Evolutionary conservation across 2,888 invertebrate genomes (phyloP).

Genomic region (Lissonota sp.): DNA sequence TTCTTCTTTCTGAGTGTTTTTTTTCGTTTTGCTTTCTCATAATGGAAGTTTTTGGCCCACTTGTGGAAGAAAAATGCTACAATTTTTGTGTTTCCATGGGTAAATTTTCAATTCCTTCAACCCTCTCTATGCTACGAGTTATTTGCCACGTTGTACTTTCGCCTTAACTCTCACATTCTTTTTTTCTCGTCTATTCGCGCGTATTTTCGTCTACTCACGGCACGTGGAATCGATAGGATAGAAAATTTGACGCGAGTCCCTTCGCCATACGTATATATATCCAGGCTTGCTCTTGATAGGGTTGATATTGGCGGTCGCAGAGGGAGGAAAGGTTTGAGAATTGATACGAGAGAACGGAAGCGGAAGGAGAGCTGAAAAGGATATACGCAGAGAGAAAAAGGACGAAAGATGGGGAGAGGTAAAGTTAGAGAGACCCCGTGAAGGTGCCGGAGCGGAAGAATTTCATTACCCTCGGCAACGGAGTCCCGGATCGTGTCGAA

Average conservation of each 20-base stretch:
- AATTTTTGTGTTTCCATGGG: not conserved
- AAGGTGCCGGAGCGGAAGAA: constrained; percentile 73
- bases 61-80: too few relatives aligned
- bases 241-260: constrained; percentile 62
- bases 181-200: constrained; percentile 6
- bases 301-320: constrained; percentile 2
- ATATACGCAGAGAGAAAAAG: constrained; percentile 42
- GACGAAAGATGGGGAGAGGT: constrained; percentile 55
- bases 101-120: not conserved
- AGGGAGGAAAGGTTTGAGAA: constrained; percentile 41
- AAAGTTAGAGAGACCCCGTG: constrained; percentile 38
- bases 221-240: constrained; percentile 59
- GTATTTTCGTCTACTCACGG: constrained; percentile 55
- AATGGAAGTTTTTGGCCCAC: too few relatives aligned
- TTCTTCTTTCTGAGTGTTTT: too few relatives aligned
- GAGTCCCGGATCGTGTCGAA: constrained; percentile 72
- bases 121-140: constrained; percentile 15
- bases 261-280: not conserved
- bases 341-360: constrained; percentile 60
- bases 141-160: constrained; percentile 1
- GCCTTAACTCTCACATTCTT: not conserved
- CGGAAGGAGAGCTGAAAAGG: constrained; percentile 48
- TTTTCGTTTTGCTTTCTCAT: too few relatives aligned
- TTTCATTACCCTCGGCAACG: constrained; percentile 78
- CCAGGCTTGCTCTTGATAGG: constrained; percentile 36